Evolutionary conservation across 2,888 invertebrate genomes (phyloP), one percentile per base, ranked within the genome.

Genomic region (Stramonita haemastoma): DNA sequence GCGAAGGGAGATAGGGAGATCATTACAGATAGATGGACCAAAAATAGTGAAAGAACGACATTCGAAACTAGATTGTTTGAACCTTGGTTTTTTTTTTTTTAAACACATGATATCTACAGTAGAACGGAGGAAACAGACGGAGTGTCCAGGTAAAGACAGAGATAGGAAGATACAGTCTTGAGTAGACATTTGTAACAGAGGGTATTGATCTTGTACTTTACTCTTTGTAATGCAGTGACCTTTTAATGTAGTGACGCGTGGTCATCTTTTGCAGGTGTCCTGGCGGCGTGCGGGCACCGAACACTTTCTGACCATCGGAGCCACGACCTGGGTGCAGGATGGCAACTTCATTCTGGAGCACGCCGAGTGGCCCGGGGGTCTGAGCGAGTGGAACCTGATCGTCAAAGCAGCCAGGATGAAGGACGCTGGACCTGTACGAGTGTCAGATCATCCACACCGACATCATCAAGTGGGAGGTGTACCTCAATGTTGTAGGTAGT

Each of bases 301-400:
- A n/a, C 91, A 91, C 87, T 91, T 92, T 70, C 87, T 92, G 73
- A 91, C 91, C 29, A 91, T 92, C 56, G 92, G 92, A 22, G 89
- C 90, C 13, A 83, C 87, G 8, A 89, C 90, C 22, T 92, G 92
- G 92, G 91, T 91, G 26, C 89, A 90, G 79, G 91, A 91, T 89
- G 19, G 87, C 66, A 91, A 92, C 86, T 86, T 92, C 22, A 77
- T 85, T n/a, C 79, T 92, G 34, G 90, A 89, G n/a, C 90, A 91
- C 89, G 83, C 89, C 60, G 87, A 87, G n/a, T 90, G 88, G 90
- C 89, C 90, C 6, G 91, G 89, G 34, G 90, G 86, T 17, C 87
- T 91, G 79, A 89, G 86, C 85, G 89, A 91, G 70, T 92, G 92
- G 92, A 90, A 92, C 89, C 90, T 92, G 88, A 90, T 90, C 17